Evolutionary conservation across 2,797 vertebrate species (phyloP), one percentile per base, ranked within the genome.

Genomic region (Staurois parvus): DNA sequence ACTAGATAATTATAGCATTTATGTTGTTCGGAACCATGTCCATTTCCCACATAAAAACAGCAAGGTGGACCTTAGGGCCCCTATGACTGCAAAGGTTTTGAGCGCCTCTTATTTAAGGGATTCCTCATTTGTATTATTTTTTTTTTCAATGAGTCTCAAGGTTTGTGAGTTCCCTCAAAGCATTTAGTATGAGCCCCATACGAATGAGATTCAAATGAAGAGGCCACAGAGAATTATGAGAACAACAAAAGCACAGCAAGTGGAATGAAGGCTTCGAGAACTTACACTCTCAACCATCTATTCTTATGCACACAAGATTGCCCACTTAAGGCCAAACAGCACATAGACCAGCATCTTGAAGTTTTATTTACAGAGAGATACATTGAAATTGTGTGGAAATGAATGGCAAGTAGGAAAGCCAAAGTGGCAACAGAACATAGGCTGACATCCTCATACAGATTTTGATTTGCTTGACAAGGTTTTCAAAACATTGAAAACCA

Each of bases 211-310:
- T 42, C 7, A 52, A 59, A 29, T 82, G 45, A 83, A 87, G 85
- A 68, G 85, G 66, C 73, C 80, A 83, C 68, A 74, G 48, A 83
- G 76, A 48, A 59, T 73, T 21, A 59, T 24, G 29, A 59, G 59
- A 82, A 86, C 59, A 87, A 87, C 83, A 40, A 34, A 13, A 83
- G 34, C 76, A 21, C 56, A 79, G 73, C 74, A 83, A 86, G 73
- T 13, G 34, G 19, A 64, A 76, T 62, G 74, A 76, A 83, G 69
- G 24, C 68, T 79, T 73, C 74, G 40, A 76, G 69, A 83, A 79
- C 72, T 79, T 87, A 79, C 80, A 87, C 78, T 83, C 80, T 87
- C 70, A 79, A 83, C 80, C 81, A 83, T 79, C 77, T 75, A 56
- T 40, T 70, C 75, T 37, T 69, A 74, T 52, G 68, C 42, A 79